A percentile compares a stretch with the other conserved stretches of the same genome.
Conservation (phyloP, 1,140 invertebrate species). For the Archivesica marissinica region DNA sequence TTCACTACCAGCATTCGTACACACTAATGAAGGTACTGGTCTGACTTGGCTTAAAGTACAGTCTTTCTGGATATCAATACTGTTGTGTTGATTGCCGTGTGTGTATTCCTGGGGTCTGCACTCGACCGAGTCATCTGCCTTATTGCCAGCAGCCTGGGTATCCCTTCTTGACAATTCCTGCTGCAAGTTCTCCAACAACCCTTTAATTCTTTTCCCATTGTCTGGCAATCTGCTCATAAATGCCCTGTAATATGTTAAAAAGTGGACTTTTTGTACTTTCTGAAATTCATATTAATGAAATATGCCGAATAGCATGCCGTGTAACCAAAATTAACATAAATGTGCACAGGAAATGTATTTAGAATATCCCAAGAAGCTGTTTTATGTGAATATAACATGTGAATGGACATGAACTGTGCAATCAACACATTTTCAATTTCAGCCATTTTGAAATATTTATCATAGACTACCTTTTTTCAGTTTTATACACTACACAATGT, state of each 20-base stretch:
- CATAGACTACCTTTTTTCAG: too few species aligned
- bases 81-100: neutral
- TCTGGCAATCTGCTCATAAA: conserved; percentile 39
- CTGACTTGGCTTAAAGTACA: neutral
- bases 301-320: neutral
- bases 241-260: conserved; percentile 1
- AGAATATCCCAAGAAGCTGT: neutral
- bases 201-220: conserved; percentile 45
- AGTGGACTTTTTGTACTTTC: too few species aligned
- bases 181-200: neutral
- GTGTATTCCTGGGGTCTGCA: neutral
- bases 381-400: too few species aligned
- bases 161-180: conserved; percentile 9
- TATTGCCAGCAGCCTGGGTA: too few species aligned
- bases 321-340: neutral
- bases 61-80: neutral
- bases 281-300: too few species aligned
- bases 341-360: neutral
- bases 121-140: too few species aligned
- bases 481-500: too few species aligned
- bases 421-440: too few species aligned
- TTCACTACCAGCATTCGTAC: neutral
- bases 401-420: too few species aligned
- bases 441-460: too few species aligned
- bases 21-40: neutral